A percentile compares a stretch with the other conserved stretches of the same genome.
Conservation (phyloP, 2,797 vertebrate genomes). For the Pseudochirops cupreus region DNA sequence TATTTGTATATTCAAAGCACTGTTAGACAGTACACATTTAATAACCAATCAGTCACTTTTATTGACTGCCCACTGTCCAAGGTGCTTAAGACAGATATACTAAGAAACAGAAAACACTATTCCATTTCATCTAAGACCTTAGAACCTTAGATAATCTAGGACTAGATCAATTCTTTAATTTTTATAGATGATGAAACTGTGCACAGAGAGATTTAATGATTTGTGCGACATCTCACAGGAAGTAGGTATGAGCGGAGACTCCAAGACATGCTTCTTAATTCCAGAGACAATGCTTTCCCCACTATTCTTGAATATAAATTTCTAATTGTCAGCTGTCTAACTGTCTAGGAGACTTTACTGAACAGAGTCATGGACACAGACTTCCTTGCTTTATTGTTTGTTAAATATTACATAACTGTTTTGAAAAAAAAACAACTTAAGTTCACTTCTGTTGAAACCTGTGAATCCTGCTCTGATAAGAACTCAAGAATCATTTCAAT, state of each 20-base stretch:
- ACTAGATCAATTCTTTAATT: background rate
- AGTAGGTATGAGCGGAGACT: background rate
- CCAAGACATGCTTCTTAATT: background rate
- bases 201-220: background rate
- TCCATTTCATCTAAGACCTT: background rate
- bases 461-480: conserved; percentile 4
- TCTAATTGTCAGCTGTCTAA: background rate
- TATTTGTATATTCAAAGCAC: background rate
- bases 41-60: background rate
- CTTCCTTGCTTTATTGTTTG: background rate
- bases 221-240: background rate
- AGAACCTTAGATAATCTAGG: background rate
- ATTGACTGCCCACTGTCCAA: background rate
- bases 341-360: background rate
- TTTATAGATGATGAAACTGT: background rate
- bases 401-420: background rate
- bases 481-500: conserved; percentile 36
- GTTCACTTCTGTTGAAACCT: background rate
- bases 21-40: background rate
- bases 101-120: background rate
- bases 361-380: background rate
- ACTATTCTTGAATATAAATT: background rate
- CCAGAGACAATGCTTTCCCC: background rate
- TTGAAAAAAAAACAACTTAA: background rate
- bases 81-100: background rate